Evolutionary conservation across 2,797 vertebrate genomes (phyloP), one percentile per base, ranked within the genome.

Genomic region (Myoxocephalus aenaeus): DNA sequence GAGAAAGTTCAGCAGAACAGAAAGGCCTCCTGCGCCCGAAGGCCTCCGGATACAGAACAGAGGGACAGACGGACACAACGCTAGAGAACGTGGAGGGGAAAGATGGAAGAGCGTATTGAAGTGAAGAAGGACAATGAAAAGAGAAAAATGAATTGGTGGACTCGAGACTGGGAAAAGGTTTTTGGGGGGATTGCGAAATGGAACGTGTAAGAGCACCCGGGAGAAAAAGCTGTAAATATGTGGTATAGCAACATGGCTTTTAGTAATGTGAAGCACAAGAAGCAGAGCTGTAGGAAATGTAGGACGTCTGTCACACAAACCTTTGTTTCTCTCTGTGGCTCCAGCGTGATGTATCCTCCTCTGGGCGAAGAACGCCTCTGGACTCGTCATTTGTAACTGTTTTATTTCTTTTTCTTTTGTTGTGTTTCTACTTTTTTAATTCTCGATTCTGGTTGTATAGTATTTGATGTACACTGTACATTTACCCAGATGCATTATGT

Each of bases 401-500:
- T 83, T 83, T 62, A 66, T 74, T 77, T 72, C 72, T 57, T 67
- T 58, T 77, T 66, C 53, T 75, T 86, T 83, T 25, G 81, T 90
- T 94, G 85, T 90, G 88, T 91, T 94, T 95, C 86, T 94, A 94
- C 88, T 95, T 96, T 96, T 95, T 93, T 92, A 91, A 93, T 95
- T 92, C 96, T 90, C 38, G 94, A 96, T 96, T 97, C 96, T 95
- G 95, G 96, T 97, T 98, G 97, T 99, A 98, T 97, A 98, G 96
- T 98, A 97, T 96, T 97, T 96, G 96, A 97, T 97, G 98, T 98
- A 98, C 96, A 98, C 82, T 88, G 87, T 89, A 92, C 86, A 90
- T 92, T 97, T 97, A 96, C 95, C 54, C 85, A 95, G 96, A 97
- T 93, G 90, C 95, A 86, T 92, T 95, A 94, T 93, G 96, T 96